Conservation (phyloP, 2,888 invertebrate genomes). For the Monochamus alternatus region DNA sequence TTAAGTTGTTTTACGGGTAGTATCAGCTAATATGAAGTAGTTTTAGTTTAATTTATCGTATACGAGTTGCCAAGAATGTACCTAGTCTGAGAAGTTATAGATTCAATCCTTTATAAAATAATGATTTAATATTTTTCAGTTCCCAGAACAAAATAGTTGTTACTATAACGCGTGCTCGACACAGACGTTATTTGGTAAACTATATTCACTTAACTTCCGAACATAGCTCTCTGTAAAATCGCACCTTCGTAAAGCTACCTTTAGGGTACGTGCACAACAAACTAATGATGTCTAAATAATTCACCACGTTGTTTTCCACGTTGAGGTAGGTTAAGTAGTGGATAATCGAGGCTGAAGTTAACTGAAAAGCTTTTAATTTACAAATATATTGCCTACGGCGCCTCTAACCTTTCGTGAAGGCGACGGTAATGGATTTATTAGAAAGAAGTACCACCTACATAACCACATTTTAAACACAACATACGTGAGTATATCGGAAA, state of each 20-base stretch:
- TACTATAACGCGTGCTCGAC: neutral
- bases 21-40: neutral
- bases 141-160: too few species aligned
- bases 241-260: conserved; percentile 20
- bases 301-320: conserved; percentile 19
- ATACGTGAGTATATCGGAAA: too few species aligned
- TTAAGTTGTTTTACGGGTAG: neutral
- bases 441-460: too few species aligned
- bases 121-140: too few species aligned
- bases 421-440: too few species aligned
- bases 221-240: neutral
- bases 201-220: neutral
- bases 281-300: conserved; percentile 16
- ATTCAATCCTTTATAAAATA: too few species aligned
- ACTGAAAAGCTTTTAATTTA: conserved; percentile 1
- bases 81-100: too few species aligned
- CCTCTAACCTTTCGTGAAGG: neutral
- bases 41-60: too few species aligned
- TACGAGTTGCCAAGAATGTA: too few species aligned
- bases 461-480: too few species aligned
- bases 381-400: neutral
- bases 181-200: neutral
- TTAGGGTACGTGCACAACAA: conserved; percentile 21
- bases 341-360: neutral
- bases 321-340: conserved; percentile 18